Evolutionary conservation across 1,140 invertebrate genomes (phyloP), one percentile per base, ranked within the genome.

Genomic region (Aphidius gifuensis): DNA sequence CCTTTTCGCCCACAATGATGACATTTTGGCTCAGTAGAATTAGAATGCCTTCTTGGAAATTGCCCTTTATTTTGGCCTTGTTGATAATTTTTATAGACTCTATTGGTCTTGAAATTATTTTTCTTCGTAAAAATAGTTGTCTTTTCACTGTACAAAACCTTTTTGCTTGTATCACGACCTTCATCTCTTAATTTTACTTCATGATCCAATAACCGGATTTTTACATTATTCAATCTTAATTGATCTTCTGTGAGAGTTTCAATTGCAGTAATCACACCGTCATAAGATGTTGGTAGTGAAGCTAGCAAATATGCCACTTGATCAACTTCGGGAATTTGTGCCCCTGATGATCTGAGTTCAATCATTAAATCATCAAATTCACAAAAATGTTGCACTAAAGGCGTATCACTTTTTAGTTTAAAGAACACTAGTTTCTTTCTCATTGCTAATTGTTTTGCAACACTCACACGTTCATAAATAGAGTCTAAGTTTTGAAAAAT

Each of bases 391-490:
- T 73, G 68, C 9, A 71, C 42, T 32, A 78, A 58, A 4, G 62
- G 11, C 23, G 57, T 70, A 62, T 79, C 75, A 60, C 63, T 55
- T 68, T 74, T 66, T 65, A 81, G 66, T 69, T 78, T 80, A 21
- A 80, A 68, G 0, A 32, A 44, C 7, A 77, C 64, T 59, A 79
- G 65, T 65, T 71, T 71, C 51, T 80, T 81, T 38, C 74, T 64
- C n/a, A 76, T 23, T 6, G 71, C 66, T 40, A 80, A 61, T 64
- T 80, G 74, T 4, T 71, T 76, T 11, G 74, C 77, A 16, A 76
- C 57, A 69, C 74, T 80, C 71, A 76, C 75, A n/a, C 78, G 59
- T 61, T 80, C 73, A 59, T 76, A 81, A 4, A 81, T 58, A 5
- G 59, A 56, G 65, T 81, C 75, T 49, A 82, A 66, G 44, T 66